These are phyloP conservation scores for Sciaenops ocellatus DNA, from an alignment of 2,797 vertebrate species.

Conservation along the genomic window DNA sequence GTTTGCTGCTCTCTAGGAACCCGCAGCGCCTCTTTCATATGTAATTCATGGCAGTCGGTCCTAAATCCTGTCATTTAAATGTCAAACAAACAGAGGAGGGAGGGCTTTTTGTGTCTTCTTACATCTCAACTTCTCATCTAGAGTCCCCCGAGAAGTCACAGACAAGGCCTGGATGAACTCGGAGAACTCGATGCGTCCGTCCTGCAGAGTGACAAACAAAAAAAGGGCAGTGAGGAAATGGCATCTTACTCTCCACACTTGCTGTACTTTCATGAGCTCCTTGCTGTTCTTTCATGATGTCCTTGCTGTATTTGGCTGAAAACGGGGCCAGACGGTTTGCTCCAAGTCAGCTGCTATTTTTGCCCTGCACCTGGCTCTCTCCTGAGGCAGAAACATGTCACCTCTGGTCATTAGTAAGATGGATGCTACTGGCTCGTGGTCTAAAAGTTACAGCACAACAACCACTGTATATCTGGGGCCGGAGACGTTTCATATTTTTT, in stretches of 20 bases:
- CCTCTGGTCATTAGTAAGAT: constrained; percentile 79
- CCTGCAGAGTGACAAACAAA: constrained; percentile 79
- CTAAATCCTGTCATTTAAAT: constrained; percentile 54
- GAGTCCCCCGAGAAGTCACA: constrained; percentile 96
- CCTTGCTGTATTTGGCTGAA: constrained; percentile 67
- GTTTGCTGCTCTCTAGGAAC: constrained; percentile 36
- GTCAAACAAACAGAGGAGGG: constrained; percentile 36
- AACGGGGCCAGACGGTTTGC: constrained; percentile 74
- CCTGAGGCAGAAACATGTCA: constrained; percentile 75
- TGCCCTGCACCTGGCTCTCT: constrained; percentile 78
- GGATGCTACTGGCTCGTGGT: constrained; percentile 63
- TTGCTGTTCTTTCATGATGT: constrained; percentile 49
- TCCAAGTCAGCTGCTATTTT: constrained; percentile 80
- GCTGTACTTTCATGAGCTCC: constrained; percentile 47
- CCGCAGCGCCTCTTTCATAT: constrained; percentile 42
- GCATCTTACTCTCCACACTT: constrained; percentile 47
- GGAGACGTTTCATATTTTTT: constrained; percentile 28
- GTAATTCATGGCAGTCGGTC: constrained; percentile 22
- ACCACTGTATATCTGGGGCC: constrained; percentile 3
- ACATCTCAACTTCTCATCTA: constrained; percentile 99
- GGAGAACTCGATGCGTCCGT: constrained; percentile 97
- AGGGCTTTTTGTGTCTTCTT: constrained; percentile 73
- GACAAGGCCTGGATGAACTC: constrained; percentile 99
- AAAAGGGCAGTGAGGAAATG: constrained; percentile 20
- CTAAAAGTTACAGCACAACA: constrained; percentile 55